phyloP scores from a whole-genome alignment of 2,888 invertebrate species.

The Monopis laevigella region DNA sequence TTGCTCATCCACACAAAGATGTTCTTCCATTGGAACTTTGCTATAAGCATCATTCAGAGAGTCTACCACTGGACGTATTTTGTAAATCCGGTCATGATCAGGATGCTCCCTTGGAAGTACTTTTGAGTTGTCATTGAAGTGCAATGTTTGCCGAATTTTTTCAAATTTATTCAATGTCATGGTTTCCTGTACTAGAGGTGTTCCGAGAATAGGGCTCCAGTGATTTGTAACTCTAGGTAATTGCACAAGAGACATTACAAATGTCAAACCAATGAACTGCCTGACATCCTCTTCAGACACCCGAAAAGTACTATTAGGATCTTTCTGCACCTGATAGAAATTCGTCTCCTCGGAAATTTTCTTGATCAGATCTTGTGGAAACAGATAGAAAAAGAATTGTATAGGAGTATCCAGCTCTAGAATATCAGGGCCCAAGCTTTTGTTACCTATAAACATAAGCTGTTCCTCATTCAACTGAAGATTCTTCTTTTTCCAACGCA shows the following conservation, averaged over 20 bases:
- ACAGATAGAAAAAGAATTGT: slow-evolving; percentile 20
- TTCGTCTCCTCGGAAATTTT: slow-evolving; percentile 19
- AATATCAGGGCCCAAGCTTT: slow-evolving; percentile 16
- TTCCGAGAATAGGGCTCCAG: slow-evolving; percentile 18
- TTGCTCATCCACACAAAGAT: no score
- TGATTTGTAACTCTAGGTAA: slow-evolving; percentile 21
- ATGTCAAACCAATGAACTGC: slow-evolving; percentile 20
- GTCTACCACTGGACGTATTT: slow-evolving; percentile 22
- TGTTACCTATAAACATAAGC: slow-evolving; percentile 17
- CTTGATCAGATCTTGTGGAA: slow-evolving; percentile 19
- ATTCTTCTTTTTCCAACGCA: slow-evolving; percentile 17
- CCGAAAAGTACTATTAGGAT: no score
- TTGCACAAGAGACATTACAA: slow-evolving; percentile 22
- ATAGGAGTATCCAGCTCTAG: slow-evolving; percentile 19
- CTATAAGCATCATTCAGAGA: no score
- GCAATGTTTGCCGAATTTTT: slow-evolving; percentile 21
- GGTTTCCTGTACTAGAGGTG: slow-evolving; percentile 18
- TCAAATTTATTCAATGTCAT: slow-evolving; percentile 22
- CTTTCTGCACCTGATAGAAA: slow-evolving; percentile 18
- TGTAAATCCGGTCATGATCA: slow-evolving; percentile 17
- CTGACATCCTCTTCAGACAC: slow-evolving; percentile 18
- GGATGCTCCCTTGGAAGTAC: neutral
- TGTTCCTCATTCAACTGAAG: slow-evolving; percentile 18
- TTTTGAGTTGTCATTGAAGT: slow-evolving; percentile 20
- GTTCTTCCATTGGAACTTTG: no score